phyloP scores from a whole-genome alignment of 2,888 invertebrate species.

The Ormia ochracea region DNA sequence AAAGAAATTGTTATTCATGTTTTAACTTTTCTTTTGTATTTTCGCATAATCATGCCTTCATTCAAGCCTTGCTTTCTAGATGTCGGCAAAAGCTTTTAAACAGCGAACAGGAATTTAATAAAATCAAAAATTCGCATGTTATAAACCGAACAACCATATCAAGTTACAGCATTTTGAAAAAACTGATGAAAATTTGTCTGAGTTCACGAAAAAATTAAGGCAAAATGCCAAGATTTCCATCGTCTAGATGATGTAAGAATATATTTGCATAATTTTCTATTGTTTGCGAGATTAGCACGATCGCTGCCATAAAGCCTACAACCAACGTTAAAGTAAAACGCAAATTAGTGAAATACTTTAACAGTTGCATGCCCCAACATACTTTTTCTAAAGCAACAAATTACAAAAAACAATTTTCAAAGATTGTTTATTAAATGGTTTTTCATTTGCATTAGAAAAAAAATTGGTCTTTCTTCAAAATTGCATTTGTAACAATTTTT shows the following conservation, averaged over 20 bases:
- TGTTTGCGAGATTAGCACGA: background rate
- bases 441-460: too few relatives aligned
- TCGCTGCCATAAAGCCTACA: background rate
- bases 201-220: background rate
- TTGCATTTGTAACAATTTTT: too few relatives aligned
- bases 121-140: conserved; percentile 12
- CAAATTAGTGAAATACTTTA: too few relatives aligned
- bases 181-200: background rate
- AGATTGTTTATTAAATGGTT: too few relatives aligned
- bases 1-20: background rate
- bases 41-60: conserved; percentile 8
- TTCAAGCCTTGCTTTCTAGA: conserved; percentile 27
- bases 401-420: too few relatives aligned
- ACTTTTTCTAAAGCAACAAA: too few relatives aligned
- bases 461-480: too few relatives aligned
- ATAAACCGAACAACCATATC: conserved; percentile 48
- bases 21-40: too few relatives aligned
- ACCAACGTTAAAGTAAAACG: background rate
- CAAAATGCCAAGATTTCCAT: background rate
- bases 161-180: conserved; percentile 26
- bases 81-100: background rate
- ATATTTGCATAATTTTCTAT: conserved; percentile 1
- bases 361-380: too few relatives aligned
- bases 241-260: background rate
- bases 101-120: background rate